A percentile compares a stretch with the other conserved stretches of the same genome.
Evolutionary conservation across 2,888 invertebrate species (phyloP).

Genomic region (Athetis lepigone): DNA sequence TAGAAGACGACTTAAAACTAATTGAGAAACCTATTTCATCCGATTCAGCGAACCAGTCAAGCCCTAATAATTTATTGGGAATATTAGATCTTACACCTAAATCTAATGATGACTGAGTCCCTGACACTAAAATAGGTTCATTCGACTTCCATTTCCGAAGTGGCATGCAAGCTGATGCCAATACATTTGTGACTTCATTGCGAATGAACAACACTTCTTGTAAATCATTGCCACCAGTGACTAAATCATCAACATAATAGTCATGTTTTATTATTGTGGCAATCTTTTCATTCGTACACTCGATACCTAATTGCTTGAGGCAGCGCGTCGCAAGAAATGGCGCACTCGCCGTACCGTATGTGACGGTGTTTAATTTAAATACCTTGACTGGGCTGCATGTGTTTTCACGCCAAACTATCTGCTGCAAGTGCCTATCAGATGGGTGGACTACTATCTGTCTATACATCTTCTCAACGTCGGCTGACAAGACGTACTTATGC

Average conservation of each 20-base stretch:
- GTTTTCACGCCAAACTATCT: background rate
- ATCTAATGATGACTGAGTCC: background rate
- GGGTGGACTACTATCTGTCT: too few species aligned
- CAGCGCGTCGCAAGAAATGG: constrained; percentile 3
- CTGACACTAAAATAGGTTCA: background rate
- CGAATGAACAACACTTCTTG: constrained; percentile 34
- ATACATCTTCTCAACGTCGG: too few species aligned
- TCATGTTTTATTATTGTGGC: background rate
- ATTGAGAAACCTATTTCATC: background rate
- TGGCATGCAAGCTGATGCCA: constrained; percentile 17
- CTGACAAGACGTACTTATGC: too few species aligned
- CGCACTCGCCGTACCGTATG: background rate
- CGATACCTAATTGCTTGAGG: background rate
- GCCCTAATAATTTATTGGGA: constrained; percentile 1
- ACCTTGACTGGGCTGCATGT: background rate
- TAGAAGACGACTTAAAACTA: background rate
- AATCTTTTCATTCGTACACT: background rate
- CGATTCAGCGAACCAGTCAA: background rate
- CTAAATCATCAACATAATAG: background rate
- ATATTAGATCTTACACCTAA: constrained; percentile 3
- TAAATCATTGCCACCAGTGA: constrained; percentile 11
- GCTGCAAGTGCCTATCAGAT: constrained; percentile 5
- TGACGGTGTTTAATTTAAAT: too few species aligned
- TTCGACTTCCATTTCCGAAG: too few species aligned
- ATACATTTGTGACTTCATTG: constrained; percentile 4